phyloP scores from a whole-genome alignment of 1,140 invertebrate species.

The Leptinotarsa texana region DNA sequence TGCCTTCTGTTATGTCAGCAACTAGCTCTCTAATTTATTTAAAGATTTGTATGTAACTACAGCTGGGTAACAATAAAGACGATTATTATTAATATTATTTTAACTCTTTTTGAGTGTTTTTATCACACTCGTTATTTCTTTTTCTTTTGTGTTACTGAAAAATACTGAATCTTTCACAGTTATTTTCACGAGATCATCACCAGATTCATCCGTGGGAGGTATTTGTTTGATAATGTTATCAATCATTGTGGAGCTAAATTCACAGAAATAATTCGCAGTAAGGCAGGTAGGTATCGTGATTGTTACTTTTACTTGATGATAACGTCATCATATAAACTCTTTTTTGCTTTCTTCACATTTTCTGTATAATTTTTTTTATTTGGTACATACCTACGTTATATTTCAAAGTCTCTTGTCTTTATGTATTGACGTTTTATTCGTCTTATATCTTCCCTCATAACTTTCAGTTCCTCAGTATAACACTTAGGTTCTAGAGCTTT shows the following conservation, averaged over 20 bases:
- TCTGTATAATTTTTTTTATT: neutral
- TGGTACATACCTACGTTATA: no score
- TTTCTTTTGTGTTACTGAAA: neutral
- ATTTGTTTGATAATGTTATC: constrained; percentile 16
- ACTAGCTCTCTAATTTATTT: no score
- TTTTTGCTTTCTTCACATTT: constrained; percentile 14
- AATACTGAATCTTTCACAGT: constrained; percentile 8
- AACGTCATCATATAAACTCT: neutral
- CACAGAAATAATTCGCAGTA: constrained; percentile 9
- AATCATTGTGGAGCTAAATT: constrained; percentile 14
- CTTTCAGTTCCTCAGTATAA: neutral
- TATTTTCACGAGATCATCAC: neutral
- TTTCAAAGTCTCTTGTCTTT: no score
- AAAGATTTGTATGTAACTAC: no score
- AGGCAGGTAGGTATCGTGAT: constrained; percentile 9
- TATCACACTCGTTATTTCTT: constrained; percentile 5
- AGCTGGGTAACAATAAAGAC: no score
- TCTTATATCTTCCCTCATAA: neutral
- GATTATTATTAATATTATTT: no score
- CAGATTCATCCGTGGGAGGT: constrained; percentile 3
- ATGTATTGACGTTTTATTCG: no score
- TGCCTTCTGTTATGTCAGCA: no score
- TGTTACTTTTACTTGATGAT: neutral
- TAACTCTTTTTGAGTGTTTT: no score
- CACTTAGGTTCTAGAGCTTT: neutral